Evolutionary conservation across 2,113 vertebrate species (phyloP).

Genomic region (Corythoichthys haematopterus): DNA sequence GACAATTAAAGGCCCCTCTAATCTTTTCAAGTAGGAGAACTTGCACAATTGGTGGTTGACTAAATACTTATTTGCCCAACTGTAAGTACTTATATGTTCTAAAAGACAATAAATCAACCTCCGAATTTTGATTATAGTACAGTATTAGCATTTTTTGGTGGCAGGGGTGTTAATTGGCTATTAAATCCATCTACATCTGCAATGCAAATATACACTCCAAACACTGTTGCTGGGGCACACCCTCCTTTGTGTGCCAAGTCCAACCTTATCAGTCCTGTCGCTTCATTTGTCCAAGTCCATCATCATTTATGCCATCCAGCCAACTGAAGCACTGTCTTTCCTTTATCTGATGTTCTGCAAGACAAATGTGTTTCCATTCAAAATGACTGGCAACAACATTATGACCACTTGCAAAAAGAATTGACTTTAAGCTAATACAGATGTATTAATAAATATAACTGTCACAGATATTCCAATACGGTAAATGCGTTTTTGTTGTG

Average conservation of each 20-base stretch:
- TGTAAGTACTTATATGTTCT: not conserved
- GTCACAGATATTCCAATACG: too few relatives aligned
- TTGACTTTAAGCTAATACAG: not conserved
- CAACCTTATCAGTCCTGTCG: constrained; percentile 11
- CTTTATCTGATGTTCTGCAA: constrained; percentile 19
- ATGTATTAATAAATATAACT: too few relatives aligned
- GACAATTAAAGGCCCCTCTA: too few relatives aligned
- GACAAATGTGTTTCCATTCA: constrained; percentile 14
- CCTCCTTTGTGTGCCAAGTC: constrained; percentile 17
- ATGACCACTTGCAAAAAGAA: not conserved
- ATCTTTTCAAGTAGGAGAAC: too few relatives aligned
- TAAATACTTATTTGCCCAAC: too few relatives aligned
- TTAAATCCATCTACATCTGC: not conserved
- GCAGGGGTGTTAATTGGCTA: not conserved
- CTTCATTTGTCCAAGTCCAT: constrained; percentile 24
- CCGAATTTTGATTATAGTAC: not conserved
- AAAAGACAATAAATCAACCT: constrained; percentile 6
- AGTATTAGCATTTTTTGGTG: not conserved
- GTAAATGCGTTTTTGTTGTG: too few relatives aligned
- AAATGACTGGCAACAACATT: not conserved
- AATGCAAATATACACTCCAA: not conserved
- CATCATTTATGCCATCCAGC: constrained; percentile 19
- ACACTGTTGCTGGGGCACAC: constrained; percentile 1
- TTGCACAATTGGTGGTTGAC: too few relatives aligned
- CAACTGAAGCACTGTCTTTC: constrained; percentile 32